Percentiles rank a stretch among this genome's conserved stretches.
phyloP scores from a whole-genome alignment of 1,140 invertebrate species.

The Gryllus bimaculatus region DNA sequence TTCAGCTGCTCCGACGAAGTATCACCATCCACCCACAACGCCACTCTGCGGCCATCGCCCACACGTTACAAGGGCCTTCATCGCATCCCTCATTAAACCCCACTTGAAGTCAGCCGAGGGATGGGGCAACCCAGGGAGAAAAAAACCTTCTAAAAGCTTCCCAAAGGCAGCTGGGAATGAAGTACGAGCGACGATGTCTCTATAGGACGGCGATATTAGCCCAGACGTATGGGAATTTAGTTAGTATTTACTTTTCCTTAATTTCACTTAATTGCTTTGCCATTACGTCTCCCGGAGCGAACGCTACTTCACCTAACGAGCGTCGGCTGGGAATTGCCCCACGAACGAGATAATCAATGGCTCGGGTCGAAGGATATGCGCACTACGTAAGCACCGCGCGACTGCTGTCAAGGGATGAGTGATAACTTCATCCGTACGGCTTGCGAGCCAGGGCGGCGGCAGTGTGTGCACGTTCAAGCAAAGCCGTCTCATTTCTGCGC shows the following conservation, averaged over 20 bases:
- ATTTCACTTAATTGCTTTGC: background rate
- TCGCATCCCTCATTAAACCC: background rate
- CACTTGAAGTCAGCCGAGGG: background rate
- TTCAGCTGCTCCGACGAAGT: background rate
- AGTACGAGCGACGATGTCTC: background rate
- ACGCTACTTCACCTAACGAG: background rate
- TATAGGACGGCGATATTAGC: background rate
- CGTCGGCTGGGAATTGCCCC: background rate
- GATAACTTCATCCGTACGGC: background rate
- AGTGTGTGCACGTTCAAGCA: background rate
- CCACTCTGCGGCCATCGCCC: background rate
- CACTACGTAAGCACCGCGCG: background rate
- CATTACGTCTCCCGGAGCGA: background rate
- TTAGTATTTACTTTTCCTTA: constrained; percentile 6
- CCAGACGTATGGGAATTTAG: background rate
- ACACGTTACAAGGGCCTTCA: background rate
- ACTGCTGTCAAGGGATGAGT: background rate
- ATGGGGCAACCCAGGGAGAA: background rate
- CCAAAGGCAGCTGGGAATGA: background rate
- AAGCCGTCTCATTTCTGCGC: too few relatives aligned
- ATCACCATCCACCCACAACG: background rate
- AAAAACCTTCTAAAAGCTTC: background rate
- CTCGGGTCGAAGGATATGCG: background rate
- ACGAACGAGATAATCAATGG: constrained; percentile 4
- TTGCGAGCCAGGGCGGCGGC: background rate